These are phyloP conservation scores for Ramphastos sulfuratus DNA, from an alignment of 2,113 vertebrate genomes.

Conservation along the genomic window DNA sequence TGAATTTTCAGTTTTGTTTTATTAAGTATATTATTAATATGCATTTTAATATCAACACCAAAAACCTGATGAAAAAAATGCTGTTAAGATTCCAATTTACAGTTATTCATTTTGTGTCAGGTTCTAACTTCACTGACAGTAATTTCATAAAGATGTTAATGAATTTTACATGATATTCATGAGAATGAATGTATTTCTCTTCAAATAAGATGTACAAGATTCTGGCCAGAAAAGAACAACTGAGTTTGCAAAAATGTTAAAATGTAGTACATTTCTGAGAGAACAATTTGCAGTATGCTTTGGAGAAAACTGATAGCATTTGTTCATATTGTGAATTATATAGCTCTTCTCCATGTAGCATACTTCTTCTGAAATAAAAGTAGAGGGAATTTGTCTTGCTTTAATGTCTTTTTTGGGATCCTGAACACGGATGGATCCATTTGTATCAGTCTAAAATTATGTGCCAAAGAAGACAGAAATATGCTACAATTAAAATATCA, in stretches of 20 bases:
- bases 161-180: conserved; percentile 46
- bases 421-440: neutral
- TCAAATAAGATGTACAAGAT: neutral
- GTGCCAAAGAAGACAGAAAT: neutral
- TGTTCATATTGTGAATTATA: conserved; percentile 19
- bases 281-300: conserved; percentile 1
- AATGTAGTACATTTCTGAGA: neutral
- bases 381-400: neutral
- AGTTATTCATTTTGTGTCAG: neutral
- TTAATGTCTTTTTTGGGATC: neutral
- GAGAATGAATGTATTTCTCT: neutral
- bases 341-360: neutral
- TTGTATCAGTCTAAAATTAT: neutral
- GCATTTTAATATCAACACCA: neutral
- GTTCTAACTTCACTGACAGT: neutral
- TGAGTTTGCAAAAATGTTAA: conserved; percentile 33
- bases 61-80: neutral
- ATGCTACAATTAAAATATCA: conserved; percentile 15
- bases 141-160: conserved; percentile 34
- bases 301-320: conserved; percentile 9
- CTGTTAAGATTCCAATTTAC: neutral
- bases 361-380: neutral
- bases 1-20: neutral
- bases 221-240: conserved; percentile 18
- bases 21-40: neutral